Percentiles rank a stretch among this genome's conserved stretches.
phyloP scores from a whole-genome alignment of 2,888 invertebrate species.

The Vannuccia rotundouncinata region DNA sequence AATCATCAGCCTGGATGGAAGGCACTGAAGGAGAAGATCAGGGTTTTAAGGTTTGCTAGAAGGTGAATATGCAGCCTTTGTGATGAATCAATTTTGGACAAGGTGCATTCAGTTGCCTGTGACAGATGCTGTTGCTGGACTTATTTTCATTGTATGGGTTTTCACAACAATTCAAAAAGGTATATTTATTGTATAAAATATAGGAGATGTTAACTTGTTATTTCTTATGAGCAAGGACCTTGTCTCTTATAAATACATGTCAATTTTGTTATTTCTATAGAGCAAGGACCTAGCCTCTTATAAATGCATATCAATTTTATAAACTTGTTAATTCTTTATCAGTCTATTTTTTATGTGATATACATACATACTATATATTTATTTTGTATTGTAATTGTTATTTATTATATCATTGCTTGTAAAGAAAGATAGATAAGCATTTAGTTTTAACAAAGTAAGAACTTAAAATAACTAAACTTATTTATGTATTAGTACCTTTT shows the following conservation, averaged over 20 bases:
- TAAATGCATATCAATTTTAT: not conserved
- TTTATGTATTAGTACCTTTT: too few species aligned
- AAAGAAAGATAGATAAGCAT: too few species aligned
- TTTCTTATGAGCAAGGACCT: not conserved
- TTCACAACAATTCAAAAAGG: not conserved
- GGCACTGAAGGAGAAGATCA: not conserved
- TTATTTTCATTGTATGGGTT: not conserved
- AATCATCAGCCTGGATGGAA: not conserved
- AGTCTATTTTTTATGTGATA: too few species aligned
- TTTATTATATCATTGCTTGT: too few species aligned
- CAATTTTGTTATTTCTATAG: not conserved
- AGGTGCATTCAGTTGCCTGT: not conserved
- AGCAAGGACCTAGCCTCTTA: not conserved
- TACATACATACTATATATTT: too few species aligned
- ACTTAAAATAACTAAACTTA: too few species aligned
- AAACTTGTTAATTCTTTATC: not conserved
- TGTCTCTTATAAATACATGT: not conserved
- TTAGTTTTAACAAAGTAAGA: too few species aligned
- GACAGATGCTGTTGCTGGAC: not conserved
- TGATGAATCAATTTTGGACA: not conserved
- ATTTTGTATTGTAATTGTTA: too few species aligned
- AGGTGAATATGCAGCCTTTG: not conserved
- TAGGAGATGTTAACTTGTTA: not conserved
- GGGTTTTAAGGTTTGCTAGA: too few species aligned
- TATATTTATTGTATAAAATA: not conserved